phyloP scores from a whole-genome alignment of 2,888 invertebrate species.

The Sinelater perroti region DNA sequence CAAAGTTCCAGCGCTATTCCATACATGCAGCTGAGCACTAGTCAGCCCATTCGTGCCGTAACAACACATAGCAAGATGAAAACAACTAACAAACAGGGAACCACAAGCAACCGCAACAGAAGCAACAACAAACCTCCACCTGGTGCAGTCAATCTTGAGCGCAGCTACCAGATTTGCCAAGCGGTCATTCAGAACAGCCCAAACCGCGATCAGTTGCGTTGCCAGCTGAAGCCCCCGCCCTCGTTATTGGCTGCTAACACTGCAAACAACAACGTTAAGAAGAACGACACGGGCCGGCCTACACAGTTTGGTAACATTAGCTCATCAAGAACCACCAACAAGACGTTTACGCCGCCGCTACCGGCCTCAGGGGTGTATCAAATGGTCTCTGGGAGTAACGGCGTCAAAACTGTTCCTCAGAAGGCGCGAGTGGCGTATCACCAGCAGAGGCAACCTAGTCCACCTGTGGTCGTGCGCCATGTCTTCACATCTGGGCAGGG shows the following conservation, averaged over 20 bases:
- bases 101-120: conserved; percentile 61
- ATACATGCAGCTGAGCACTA: conserved; percentile 63
- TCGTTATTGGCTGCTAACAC: conserved; percentile 70
- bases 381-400: conserved; percentile 58
- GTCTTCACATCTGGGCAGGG: conserved; percentile 67
- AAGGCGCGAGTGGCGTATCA: conserved; percentile 62
- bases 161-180: conserved; percentile 94
- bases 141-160: conserved; percentile 89
- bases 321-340: conserved; percentile 54
- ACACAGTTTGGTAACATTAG: conserved; percentile 61
- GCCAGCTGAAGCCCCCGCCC: conserved; percentile 86
- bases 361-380: conserved; percentile 52
- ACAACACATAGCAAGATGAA: conserved; percentile 60
- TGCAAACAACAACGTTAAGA: conserved; percentile 45
- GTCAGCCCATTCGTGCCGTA: conserved; percentile 63
- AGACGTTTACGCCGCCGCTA: conserved; percentile 60
- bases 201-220: conserved; percentile 85
- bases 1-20: conserved; percentile 63
- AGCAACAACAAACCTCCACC: conserved; percentile 81
- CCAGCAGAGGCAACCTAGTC: conserved; percentile 65
- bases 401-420: conserved; percentile 56
- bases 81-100: conserved; percentile 49
- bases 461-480: conserved; percentile 72
- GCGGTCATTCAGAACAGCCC: conserved; percentile 94
- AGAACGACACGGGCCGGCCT: conserved; percentile 52